These are phyloP conservation scores for Mareca strepera DNA, from an alignment of 2,797 vertebrate genomes.

Conservation along the genomic window DNA sequence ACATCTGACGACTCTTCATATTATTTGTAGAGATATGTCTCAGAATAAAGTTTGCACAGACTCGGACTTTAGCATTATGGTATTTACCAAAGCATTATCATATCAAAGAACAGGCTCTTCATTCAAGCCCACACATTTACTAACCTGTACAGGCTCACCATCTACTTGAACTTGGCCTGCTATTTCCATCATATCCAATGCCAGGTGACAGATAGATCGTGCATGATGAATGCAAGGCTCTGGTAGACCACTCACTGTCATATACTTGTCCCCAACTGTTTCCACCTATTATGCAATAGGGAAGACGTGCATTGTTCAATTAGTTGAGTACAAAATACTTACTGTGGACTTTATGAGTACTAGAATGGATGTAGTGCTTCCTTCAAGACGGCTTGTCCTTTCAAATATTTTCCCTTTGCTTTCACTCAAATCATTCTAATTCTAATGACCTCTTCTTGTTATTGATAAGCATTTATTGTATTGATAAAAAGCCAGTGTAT, in stretches of 20 bases:
- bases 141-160: constrained; percentile 93
- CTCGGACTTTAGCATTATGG: not conserved
- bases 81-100: not conserved
- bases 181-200: constrained; percentile 98
- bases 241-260: constrained; percentile 98
- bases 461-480: not conserved
- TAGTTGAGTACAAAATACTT: not conserved
- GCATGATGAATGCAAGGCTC: constrained; percentile 97
- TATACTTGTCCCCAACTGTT: constrained; percentile 98
- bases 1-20: not conserved
- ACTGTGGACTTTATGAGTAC: not conserved
- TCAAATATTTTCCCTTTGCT: not conserved
- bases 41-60: not conserved
- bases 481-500: too few species aligned
- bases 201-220: constrained; percentile 95
- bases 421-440: not conserved
- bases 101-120: not conserved
- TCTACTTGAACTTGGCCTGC: constrained; percentile 98
- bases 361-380: not conserved
- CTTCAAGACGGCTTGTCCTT: not conserved
- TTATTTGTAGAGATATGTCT: not conserved
- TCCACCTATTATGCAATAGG: constrained; percentile 86
- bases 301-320: constrained; percentile 30
- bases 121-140: constrained; percentile 29
- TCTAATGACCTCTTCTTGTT: not conserved